These are phyloP conservation scores for Alca torda DNA, from an alignment of 2,797 vertebrate genomes.

Conservation along the genomic window DNA sequence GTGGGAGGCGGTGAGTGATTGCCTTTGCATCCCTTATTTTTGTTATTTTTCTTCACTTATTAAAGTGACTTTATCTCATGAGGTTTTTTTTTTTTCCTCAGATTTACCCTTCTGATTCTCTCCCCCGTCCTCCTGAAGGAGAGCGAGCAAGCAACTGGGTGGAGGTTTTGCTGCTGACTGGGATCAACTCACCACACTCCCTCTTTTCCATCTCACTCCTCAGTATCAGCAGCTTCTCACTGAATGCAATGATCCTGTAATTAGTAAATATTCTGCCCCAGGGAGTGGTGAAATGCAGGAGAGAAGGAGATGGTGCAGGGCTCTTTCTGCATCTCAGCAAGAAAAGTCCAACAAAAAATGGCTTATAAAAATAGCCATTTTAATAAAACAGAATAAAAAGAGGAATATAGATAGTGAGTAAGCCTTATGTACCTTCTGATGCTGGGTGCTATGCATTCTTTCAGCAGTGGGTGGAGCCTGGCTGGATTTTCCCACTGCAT, in stretches of 20 bases:
- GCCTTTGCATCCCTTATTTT: neutral
- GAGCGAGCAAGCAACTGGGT: rapidly evolving
- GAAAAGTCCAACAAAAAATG: neutral
- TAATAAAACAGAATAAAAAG: neutral
- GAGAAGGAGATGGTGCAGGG: neutral
- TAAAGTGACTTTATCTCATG: neutral
- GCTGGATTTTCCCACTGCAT: neutral
- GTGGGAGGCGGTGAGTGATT: neutral
- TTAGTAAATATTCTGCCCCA: neutral
- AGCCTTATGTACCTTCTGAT: neutral
- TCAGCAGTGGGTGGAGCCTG: neutral
- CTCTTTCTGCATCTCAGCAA: neutral
- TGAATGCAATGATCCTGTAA: neutral
- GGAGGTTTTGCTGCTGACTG: neutral
- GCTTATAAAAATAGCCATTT: neutral
- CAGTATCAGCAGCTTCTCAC: neutral
- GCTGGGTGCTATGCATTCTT: neutral
- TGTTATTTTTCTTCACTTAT: neutral
- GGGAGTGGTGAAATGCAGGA: neutral
- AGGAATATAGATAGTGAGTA: neutral
- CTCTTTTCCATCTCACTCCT: neutral
- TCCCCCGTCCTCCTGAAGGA: neutral
- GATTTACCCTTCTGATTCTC: neutral
- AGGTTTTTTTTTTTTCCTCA: neutral
- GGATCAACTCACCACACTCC: neutral